A percentile compares a stretch with the other conserved stretches of the same genome.
phyloP scores from a whole-genome alignment of 1,140 invertebrate species.

The Caerostris darwini region DNA sequence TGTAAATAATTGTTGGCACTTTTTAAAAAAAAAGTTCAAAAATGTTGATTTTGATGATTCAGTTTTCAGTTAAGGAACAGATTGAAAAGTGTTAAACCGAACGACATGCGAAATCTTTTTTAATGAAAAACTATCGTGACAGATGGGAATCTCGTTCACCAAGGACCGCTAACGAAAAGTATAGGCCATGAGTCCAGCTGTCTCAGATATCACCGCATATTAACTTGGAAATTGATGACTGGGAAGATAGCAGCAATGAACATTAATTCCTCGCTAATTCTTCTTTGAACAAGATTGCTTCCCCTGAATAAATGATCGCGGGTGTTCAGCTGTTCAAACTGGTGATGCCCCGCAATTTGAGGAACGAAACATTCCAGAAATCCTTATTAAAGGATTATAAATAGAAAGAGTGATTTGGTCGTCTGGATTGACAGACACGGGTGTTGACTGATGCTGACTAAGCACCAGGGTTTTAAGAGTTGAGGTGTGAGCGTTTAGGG shows the following conservation, averaged over 20 bases:
- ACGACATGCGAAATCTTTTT: not conserved
- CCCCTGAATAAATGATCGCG: conserved; percentile 57
- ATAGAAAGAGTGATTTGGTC: conserved; percentile 46
- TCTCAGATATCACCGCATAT: conserved; percentile 48
- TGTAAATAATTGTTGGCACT: too few relatives aligned
- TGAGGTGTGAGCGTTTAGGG: not conserved
- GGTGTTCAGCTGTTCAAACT: conserved; percentile 59
- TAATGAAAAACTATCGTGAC: conserved; percentile 31
- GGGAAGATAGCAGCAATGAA: conserved; percentile 31
- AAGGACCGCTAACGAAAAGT: not conserved
- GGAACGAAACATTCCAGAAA: conserved; percentile 26
- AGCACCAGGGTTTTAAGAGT: not conserved
- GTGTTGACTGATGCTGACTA: conserved; percentile 47
- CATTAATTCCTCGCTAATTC: conserved; percentile 60
- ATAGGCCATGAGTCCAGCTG: conserved; percentile 25
- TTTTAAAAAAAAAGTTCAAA: too few relatives aligned
- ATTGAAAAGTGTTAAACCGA: too few relatives aligned
- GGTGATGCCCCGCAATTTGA: conserved; percentile 41
- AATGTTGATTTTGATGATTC: too few relatives aligned
- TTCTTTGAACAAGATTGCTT: conserved; percentile 69
- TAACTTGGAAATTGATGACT: conserved; percentile 62
- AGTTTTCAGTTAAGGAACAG: too few relatives aligned
- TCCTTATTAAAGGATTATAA: conserved; percentile 64
- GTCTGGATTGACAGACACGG: conserved; percentile 37
- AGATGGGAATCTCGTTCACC: not conserved